Percentiles rank a stretch among this genome's conserved stretches.
These are phyloP conservation scores for Turritopsis rubra DNA, from an alignment of 30 jellyfish, hydroid and myxozoan species.

Conservation along the genomic window DNA sequence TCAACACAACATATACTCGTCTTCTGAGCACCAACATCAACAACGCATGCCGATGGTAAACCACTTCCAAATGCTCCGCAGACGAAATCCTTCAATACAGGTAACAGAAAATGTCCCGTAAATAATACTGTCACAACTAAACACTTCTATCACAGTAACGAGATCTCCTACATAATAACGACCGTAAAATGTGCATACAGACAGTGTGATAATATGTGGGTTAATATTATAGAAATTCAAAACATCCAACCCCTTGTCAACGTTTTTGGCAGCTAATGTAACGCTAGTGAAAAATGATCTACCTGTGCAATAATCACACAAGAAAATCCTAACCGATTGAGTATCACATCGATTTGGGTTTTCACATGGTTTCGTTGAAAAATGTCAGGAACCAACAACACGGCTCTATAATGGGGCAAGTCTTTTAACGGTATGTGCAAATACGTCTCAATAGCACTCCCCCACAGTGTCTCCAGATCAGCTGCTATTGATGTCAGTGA, in stretches of 20 bases:
- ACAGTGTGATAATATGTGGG: too few relatives aligned
- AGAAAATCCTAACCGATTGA: slow-evolving; percentile 75
- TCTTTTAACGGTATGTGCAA: slow-evolving; percentile 90
- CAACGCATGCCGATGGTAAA: slow-evolving; percentile 96
- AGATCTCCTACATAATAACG: too few relatives aligned
- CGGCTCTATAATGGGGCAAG: slow-evolving; percentile 75
- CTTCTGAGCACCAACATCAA: slow-evolving; percentile 95
- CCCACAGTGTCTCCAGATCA: slow-evolving; percentile 83
- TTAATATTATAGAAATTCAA: too few relatives aligned
- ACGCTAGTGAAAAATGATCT: background rate
- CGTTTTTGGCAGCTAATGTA: background rate
- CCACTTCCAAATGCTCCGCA: slow-evolving; percentile 99
- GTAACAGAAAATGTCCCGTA: too few relatives aligned
- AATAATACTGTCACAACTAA: too few relatives aligned
- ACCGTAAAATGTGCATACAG: too few relatives aligned
- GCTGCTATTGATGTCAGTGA: slow-evolving; percentile 72
- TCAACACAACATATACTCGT: slow-evolving; percentile 94
- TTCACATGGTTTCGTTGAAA: slow-evolving; percentile 66
- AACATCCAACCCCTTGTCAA: too few relatives aligned
- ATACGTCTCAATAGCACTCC: slow-evolving; percentile 75
- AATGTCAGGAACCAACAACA: slow-evolving; percentile 84
- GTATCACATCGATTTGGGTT: slow-evolving; percentile 46
- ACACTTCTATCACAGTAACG: too few relatives aligned
- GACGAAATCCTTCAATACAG: slow-evolving; percentile 74
- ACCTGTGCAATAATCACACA: slow-evolving; percentile 93